phyloP scores from a whole-genome alignment of 1,140 invertebrate species.

The Lordiphosa collinella region DNA sequence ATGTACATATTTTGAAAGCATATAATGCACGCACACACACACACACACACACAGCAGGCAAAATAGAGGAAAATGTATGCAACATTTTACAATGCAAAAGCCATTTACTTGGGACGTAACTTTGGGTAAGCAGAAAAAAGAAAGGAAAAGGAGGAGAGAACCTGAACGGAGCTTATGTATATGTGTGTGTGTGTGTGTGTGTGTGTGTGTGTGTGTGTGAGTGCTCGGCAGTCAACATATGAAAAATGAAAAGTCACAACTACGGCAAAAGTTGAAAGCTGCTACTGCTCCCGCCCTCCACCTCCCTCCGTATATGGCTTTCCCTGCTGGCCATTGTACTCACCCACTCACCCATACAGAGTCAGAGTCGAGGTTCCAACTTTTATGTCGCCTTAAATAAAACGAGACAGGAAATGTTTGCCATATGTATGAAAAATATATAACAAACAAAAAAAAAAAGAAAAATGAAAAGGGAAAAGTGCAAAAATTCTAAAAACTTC shows the following conservation, averaged over 20 bases:
- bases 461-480: conserved; percentile 36
- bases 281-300: conserved; percentile 32
- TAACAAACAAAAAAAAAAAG: conserved; percentile 20
- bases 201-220: conserved; percentile 8
- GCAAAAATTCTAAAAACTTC: conserved; percentile 50
- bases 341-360: conserved; percentile 23
- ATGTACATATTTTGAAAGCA: conserved; percentile 16
- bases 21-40: conserved; percentile 27
- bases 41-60: conserved; percentile 45
- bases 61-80: conserved; percentile 76
- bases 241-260: conserved; percentile 77
- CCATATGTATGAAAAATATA: conserved; percentile 54
- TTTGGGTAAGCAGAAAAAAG: conserved; percentile 16
- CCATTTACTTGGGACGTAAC: conserved; percentile 52
- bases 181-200: conserved; percentile 1
- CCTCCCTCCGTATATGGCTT: conserved; percentile 31
- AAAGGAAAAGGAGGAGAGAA: conserved; percentile 24
- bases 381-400: conserved; percentile 74
- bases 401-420: conserved; percentile 70
- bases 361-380: conserved; percentile 36
- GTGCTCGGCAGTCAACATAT: conserved; percentile 60
- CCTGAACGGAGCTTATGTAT: conserved; percentile 19
- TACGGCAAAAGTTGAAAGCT: conserved; percentile 28
- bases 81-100: conserved; percentile 78
- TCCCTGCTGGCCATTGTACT: conserved; percentile 28